Conservation (phyloP, 2,888 invertebrate species). For the Bellardia bayeri region DNA sequence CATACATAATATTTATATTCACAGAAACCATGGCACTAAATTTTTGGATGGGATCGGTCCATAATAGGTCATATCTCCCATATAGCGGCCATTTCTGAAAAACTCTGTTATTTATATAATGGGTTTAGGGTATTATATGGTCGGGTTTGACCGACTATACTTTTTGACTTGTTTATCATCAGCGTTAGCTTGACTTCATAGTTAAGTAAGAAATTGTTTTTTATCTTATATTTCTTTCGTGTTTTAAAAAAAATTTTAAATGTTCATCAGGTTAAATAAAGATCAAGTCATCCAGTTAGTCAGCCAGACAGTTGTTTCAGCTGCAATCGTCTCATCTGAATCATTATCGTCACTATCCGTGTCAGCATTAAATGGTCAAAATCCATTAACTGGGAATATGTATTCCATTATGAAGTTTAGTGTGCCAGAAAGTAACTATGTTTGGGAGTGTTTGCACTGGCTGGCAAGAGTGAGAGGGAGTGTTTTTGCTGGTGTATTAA, state of each 20-base stretch:
- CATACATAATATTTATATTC: too few species aligned
- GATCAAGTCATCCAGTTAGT: background rate
- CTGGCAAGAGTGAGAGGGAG: too few species aligned
- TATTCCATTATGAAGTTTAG: slow-evolving; percentile 7
- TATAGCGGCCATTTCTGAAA: too few species aligned
- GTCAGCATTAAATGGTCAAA: slow-evolving; percentile 47
- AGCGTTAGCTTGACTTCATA: background rate
- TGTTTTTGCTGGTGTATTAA: background rate
- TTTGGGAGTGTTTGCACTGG: background rate
- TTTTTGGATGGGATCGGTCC: too few species aligned
- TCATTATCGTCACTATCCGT: slow-evolving; percentile 20
- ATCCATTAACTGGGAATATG: slow-evolving; percentile 37
- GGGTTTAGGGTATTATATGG: too few species aligned
- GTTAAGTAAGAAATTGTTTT: background rate
- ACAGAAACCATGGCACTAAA: too few species aligned
- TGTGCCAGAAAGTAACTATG: background rate
- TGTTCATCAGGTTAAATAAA: slow-evolving; percentile 8
- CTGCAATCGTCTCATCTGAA: background rate
- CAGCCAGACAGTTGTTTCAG: background rate
- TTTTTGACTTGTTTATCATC: background rate
- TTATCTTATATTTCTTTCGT: background rate
- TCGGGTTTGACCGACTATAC: too few species aligned
- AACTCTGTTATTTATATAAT: too few species aligned
- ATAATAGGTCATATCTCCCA: too few species aligned
- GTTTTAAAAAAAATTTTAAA: slow-evolving; percentile 2